phyloP scores from a whole-genome alignment of 2,797 vertebrate genomes.

The Cynopterus sphinx region DNA sequence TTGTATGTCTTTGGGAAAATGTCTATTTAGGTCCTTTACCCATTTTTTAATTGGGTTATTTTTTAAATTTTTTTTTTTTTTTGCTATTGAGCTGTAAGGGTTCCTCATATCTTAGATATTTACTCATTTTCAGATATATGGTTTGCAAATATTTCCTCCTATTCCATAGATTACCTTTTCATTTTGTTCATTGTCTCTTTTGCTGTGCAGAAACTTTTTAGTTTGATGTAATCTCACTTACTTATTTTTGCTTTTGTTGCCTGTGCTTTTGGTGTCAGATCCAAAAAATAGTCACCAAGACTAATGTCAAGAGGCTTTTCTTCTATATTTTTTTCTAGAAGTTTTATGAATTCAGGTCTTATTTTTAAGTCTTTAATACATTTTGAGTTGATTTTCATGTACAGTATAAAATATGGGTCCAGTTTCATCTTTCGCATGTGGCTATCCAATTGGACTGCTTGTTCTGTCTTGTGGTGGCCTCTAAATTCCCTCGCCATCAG shows the following conservation, averaged over 20 bases:
- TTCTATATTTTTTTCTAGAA: neutral
- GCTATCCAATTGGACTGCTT: neutral
- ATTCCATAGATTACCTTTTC: neutral
- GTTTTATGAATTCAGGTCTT: neutral
- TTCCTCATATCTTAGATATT: neutral
- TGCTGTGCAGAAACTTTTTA: neutral
- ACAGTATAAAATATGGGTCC: neutral
- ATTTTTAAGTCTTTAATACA: neutral
- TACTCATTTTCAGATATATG: neutral
- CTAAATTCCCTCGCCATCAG: neutral
- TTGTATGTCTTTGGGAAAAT: neutral
- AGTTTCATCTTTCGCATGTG: neutral
- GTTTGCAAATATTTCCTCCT: neutral
- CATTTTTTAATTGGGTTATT: neutral
- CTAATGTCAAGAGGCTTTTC: neutral
- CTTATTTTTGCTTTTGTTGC: constrained; percentile 10
- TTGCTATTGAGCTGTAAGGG: neutral
- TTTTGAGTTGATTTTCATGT: neutral
- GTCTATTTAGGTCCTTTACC: neutral
- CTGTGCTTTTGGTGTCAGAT: neutral
- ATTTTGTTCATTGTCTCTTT: neutral
- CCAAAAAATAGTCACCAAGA: neutral
- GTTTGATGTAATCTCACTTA: neutral
- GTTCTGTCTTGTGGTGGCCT: neutral
- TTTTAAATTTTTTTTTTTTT: neutral